These are phyloP conservation scores for Mus spretus DNA, from an alignment of 2,797 vertebrate species.

Conservation along the genomic window DNA sequence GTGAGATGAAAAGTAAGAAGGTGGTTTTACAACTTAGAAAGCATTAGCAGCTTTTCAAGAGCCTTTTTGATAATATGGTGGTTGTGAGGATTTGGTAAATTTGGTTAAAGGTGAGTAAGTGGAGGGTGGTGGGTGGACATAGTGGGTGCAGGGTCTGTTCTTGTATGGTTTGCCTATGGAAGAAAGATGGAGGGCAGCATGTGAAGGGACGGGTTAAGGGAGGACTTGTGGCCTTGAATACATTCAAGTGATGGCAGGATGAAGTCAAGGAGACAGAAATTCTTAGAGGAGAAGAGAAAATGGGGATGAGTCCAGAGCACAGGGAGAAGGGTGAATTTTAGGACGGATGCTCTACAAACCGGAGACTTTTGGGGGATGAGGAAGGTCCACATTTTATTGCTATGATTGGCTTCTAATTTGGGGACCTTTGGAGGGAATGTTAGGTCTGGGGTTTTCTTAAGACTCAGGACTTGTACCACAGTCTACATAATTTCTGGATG, in stretches of 20 bases:
- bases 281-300: neutral
- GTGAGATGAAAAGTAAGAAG: neutral
- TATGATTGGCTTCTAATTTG: slow-evolving; percentile 7
- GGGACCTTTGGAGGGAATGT: neutral
- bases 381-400: neutral
- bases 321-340: neutral
- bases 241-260: neutral
- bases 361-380: neutral
- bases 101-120: neutral
- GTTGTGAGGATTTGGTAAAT: neutral
- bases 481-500: neutral
- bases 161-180: neutral
- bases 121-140: neutral
- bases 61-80: slow-evolving; percentile 8
- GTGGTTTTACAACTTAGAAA: neutral
- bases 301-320: neutral
- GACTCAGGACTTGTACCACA: neutral
- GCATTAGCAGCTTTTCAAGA: neutral
- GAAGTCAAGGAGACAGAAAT: neutral
- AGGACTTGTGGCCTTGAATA: neutral
- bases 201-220: neutral
- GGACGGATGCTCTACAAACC: neutral
- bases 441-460: slow-evolving; percentile 1
- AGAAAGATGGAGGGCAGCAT: neutral
- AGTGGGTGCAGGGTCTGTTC: neutral